Evolutionary conservation across 2,797 vertebrate genomes (phyloP).

Genomic region (Arvicola amphibius): DNA sequence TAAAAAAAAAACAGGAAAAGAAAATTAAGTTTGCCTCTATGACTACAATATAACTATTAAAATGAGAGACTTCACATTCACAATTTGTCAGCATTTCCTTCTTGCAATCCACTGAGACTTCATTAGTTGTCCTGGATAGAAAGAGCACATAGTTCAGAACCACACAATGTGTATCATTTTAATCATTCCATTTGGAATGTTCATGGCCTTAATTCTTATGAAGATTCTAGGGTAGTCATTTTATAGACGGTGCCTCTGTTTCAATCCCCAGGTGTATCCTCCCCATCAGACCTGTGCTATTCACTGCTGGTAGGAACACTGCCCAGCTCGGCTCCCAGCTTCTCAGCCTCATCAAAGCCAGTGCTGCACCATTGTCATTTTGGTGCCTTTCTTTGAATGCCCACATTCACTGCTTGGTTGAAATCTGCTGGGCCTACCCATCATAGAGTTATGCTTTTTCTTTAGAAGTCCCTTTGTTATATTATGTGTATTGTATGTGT

Average conservation of each 20-base stretch:
- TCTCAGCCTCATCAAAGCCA: neutral
- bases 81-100: neutral
- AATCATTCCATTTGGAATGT: neutral
- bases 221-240: neutral
- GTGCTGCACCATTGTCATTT: neutral
- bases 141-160: neutral
- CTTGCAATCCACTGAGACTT: neutral
- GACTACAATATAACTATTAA: neutral
- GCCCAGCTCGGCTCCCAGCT: neutral
- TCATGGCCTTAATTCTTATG: neutral
- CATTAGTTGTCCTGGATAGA: neutral
- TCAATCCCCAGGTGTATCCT: neutral
- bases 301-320: neutral
- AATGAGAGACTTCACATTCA: conserved; percentile 14
- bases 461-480: neutral
- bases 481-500: neutral
- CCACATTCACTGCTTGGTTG: neutral
- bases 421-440: neutral
- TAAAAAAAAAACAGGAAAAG: neutral
- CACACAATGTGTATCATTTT: neutral
- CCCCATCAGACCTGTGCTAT: neutral
- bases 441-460: neutral
- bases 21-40: neutral
- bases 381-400: neutral
- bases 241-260: neutral